Percentiles rank a stretch among this genome's conserved stretches.
phyloP scores from a whole-genome alignment of 2,888 invertebrate species.

The Strigamia transsilvanica region DNA sequence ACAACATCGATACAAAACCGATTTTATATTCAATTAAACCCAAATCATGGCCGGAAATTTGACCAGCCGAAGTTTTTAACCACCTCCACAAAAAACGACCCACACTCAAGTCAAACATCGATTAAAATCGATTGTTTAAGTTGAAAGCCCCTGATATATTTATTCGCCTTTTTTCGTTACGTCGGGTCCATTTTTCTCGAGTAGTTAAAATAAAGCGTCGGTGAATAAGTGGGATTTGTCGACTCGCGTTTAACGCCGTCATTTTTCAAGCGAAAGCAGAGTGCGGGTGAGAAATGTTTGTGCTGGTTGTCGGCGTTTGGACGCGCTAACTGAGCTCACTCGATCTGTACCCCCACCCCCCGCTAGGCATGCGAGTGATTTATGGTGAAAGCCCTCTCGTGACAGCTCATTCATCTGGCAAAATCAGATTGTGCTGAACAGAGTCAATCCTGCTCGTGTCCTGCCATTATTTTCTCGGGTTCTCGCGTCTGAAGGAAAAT shows the following conservation, averaged over 20 bases:
- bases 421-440: conserved; percentile 50
- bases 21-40: too few relatives aligned
- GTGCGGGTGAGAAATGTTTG: conserved; percentile 30
- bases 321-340: conserved; percentile 35
- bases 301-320: conserved; percentile 25
- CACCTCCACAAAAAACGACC: too few relatives aligned
- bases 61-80: too few relatives aligned
- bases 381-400: conserved; percentile 39
- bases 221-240: conserved; percentile 31
- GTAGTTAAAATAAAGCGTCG: not conserved
- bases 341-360: conserved; percentile 5
- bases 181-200: not conserved
- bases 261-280: conserved; percentile 9
- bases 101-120: too few relatives aligned
- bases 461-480: conserved; percentile 49
- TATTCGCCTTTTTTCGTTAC: not conserved
- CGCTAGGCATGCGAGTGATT: conserved; percentile 38
- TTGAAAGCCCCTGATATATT: too few relatives aligned
- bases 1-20: too few relatives aligned
- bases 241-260: conserved; percentile 22
- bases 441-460: conserved; percentile 50
- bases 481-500: conserved; percentile 22
- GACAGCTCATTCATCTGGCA: conserved; percentile 48
- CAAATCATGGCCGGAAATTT: too few relatives aligned
- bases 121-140: too few relatives aligned